A percentile compares a stretch with the other conserved stretches of the same genome.
Conservation (phyloP, 2,888 invertebrate species). For the Phyllotreta cruciferae region DNA sequence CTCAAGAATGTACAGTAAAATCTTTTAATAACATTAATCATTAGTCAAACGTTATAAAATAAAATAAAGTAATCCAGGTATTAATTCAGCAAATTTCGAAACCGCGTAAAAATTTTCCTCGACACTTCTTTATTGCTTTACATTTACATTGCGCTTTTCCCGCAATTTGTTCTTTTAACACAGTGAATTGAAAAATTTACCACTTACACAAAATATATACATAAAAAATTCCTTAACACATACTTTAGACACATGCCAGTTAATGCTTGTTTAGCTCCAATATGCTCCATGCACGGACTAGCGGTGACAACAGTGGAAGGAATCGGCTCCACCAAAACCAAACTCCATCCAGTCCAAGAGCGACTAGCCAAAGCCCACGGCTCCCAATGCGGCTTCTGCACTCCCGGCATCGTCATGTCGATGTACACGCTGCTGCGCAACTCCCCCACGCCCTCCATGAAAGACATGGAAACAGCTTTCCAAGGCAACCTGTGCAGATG, state of each 20-base stretch:
- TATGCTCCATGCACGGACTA: conserved; percentile 85
- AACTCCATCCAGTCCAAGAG: conserved; percentile 87
- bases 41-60: too few relatives aligned
- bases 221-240: conserved; percentile 28
- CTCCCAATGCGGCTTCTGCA: conserved; percentile 85
- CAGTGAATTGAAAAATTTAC: neutral
- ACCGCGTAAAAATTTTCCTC: too few relatives aligned
- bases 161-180: neutral
- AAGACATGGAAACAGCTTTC: conserved; percentile 79
- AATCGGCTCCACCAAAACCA: conserved; percentile 81
- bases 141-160: neutral
- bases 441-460: conserved; percentile 73
- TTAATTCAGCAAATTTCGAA: too few relatives aligned
- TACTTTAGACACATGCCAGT: conserved; percentile 75
- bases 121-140: too few relatives aligned
- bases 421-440: conserved; percentile 89
- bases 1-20: too few relatives aligned
- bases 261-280: conserved; percentile 88
- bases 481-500: conserved; percentile 90
- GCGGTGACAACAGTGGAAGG: conserved; percentile 95
- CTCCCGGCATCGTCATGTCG: conserved; percentile 92
- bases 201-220: neutral
- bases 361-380: conserved; percentile 89
- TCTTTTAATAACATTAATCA: too few relatives aligned
- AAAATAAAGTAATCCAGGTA: too few relatives aligned